phyloP scores from a whole-genome alignment of 2,113 vertebrate genomes.

The Erythrocercus mccallii region DNA sequence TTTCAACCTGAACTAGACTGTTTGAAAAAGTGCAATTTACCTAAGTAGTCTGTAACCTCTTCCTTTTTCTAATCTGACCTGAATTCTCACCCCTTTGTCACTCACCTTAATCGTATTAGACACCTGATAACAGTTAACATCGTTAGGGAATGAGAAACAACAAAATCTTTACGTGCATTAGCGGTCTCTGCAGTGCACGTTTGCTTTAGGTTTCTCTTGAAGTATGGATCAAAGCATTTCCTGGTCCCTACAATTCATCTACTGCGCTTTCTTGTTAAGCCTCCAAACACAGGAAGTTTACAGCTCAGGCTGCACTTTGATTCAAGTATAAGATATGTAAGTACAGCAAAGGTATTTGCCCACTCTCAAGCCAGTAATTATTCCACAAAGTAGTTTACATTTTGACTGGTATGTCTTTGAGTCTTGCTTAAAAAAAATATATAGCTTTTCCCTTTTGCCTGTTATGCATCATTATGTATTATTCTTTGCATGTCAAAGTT shows the following conservation, averaged over 20 bases:
- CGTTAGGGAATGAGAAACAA: background rate
- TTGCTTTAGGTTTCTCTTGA: conserved; percentile 15
- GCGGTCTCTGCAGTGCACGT: background rate
- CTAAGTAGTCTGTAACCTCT: background rate
- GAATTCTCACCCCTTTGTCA: conserved; percentile 30
- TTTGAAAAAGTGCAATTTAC: background rate
- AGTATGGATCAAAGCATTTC: conserved; percentile 35
- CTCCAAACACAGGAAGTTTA: conserved; percentile 23
- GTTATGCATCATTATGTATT: background rate
- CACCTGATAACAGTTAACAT: conserved; percentile 47
- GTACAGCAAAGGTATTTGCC: background rate
- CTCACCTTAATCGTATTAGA: background rate
- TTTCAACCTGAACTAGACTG: conserved; percentile 12
- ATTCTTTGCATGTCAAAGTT: background rate
- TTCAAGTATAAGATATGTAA: background rate
- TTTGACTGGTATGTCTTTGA: background rate
- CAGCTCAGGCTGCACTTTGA: background rate
- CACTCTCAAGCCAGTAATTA: background rate
- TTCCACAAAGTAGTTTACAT: background rate
- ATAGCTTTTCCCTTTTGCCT: background rate
- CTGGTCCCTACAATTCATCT: background rate
- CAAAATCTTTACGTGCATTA: background rate
- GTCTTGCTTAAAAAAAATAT: background rate
- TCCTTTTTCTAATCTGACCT: conserved; percentile 9
- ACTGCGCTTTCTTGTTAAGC: background rate